Evolutionary conservation across 2,113 vertebrate genomes (phyloP).

Genomic region (Mixornis gularis): DNA sequence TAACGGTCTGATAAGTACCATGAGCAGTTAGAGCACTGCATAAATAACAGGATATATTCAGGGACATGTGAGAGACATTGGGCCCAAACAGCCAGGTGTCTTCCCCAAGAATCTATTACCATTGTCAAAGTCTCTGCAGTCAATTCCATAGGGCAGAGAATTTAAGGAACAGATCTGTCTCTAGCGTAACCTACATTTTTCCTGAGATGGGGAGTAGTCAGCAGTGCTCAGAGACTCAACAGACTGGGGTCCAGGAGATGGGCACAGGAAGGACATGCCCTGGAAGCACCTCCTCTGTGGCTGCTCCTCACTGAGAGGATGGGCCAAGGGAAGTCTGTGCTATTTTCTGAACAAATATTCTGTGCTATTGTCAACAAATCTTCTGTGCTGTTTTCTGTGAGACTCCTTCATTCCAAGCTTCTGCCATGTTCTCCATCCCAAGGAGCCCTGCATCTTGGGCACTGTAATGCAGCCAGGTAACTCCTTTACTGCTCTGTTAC

Average conservation of each 20-base stretch:
- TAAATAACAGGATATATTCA: neutral
- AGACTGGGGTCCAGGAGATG: neutral
- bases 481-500: neutral
- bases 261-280: neutral
- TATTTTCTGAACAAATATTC: neutral
- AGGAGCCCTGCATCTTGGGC: neutral
- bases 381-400: neutral
- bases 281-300: neutral
- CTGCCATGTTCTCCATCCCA: neutral
- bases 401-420: neutral
- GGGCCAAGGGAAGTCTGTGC: neutral
- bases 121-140: neutral
- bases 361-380: neutral
- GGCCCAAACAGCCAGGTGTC: neutral
- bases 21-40: neutral
- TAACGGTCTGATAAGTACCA: neutral
- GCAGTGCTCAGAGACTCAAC: neutral
- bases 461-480: neutral
- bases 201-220: neutral
- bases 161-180: neutral
- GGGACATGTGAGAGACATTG: neutral
- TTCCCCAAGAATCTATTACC: neutral
- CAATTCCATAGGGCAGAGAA: neutral
- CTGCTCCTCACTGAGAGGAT: neutral
- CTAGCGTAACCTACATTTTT: neutral